phyloP scores from a whole-genome alignment of 2,888 invertebrate species.

The Caenorhabditis imperialis region DNA sequence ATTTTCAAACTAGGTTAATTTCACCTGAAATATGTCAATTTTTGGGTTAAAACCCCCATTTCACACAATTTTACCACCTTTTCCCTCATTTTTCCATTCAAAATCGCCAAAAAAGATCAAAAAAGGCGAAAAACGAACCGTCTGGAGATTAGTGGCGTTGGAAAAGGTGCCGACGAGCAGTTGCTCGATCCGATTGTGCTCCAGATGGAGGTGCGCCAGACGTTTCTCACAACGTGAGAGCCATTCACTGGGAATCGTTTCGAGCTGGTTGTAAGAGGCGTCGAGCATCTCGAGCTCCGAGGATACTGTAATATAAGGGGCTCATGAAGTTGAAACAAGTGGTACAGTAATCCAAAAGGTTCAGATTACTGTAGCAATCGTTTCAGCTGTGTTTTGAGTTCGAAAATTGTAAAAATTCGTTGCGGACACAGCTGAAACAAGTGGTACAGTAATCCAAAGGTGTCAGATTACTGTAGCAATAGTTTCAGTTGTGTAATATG shows the following conservation, averaged over 20 bases:
- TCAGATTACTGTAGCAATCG: background rate
- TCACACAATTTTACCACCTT: too few relatives aligned
- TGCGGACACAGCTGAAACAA: too few relatives aligned
- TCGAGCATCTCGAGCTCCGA: slow-evolving; percentile 57
- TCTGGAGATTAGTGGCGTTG: slow-evolving; percentile 70
- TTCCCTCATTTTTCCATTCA: too few relatives aligned
- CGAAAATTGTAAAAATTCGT: too few relatives aligned
- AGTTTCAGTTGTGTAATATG: too few relatives aligned
- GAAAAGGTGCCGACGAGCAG: slow-evolving; percentile 50
- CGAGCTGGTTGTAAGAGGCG: slow-evolving; percentile 45
- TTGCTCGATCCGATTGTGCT: slow-evolving; percentile 59
- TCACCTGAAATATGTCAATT: too few relatives aligned
- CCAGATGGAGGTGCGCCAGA: slow-evolving; percentile 57
- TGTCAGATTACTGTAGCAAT: too few relatives aligned
- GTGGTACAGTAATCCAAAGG: too few relatives aligned
- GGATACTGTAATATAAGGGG: slow-evolving; percentile 50
- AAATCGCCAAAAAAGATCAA: background rate
- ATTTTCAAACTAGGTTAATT: too few relatives aligned
- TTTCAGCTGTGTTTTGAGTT: background rate
- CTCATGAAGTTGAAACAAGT: too few relatives aligned
- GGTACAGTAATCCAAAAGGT: too few relatives aligned
- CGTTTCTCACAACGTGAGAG: slow-evolving; percentile 39
- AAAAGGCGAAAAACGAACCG: slow-evolving; percentile 59
- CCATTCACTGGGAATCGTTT: slow-evolving; percentile 48
- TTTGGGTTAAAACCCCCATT: too few relatives aligned